Conservation (phyloP, 2,888 invertebrate species). For the Podotricha telesiphe region DNA sequence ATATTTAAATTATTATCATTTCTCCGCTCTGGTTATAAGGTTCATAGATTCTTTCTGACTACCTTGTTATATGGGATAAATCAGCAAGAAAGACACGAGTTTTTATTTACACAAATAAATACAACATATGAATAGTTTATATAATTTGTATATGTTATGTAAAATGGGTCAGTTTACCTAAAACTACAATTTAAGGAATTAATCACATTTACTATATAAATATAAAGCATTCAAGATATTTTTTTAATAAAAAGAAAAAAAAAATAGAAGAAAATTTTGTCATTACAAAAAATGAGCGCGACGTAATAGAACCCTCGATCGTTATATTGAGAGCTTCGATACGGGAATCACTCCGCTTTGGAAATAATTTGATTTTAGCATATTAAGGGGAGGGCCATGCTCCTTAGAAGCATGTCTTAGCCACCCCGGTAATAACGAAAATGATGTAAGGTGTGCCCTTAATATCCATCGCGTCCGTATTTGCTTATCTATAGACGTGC, state of each 20-base stretch:
- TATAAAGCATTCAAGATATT: background rate
- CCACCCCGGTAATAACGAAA: conserved; percentile 79
- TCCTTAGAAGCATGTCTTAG: conserved; percentile 75
- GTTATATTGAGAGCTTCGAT: conserved; percentile 77
- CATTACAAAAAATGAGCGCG: conserved; percentile 39
- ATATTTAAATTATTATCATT: too few relatives aligned
- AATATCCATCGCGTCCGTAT: conserved; percentile 83
- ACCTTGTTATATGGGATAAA: too few relatives aligned
- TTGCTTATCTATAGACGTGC: conserved; percentile 83
- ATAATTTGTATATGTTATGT: too few relatives aligned
- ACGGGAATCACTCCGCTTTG: conserved; percentile 78
- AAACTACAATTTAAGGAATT: too few relatives aligned
- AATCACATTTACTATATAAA: background rate
- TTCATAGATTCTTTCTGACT: too few relatives aligned
- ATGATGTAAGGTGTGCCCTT: conserved; percentile 84
- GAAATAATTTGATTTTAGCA: conserved; percentile 84
- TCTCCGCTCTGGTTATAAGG: too few relatives aligned
- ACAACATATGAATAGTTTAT: too few relatives aligned
- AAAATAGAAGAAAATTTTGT: conserved; percentile 33
- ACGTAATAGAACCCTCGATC: conserved; percentile 60
- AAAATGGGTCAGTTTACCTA: too few relatives aligned
- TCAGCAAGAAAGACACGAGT: too few relatives aligned
- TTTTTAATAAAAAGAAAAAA: conserved; percentile 14
- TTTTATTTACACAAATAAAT: background rate
- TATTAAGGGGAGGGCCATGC: conserved; percentile 71